Conservation (phyloP, 1,140 invertebrate genomes). For the Maniola jurtina region DNA sequence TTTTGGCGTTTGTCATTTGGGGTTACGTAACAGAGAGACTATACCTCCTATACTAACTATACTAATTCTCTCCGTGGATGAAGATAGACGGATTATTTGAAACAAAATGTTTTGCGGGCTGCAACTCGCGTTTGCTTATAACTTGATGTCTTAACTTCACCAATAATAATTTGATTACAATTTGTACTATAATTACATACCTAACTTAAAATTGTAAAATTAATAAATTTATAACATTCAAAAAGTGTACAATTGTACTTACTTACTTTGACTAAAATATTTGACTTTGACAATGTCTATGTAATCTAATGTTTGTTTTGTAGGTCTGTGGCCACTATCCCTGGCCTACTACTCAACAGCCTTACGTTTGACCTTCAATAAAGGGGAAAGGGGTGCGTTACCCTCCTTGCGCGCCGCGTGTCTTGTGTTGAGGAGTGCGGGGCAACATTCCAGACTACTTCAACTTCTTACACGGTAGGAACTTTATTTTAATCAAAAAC, state of each 20-base stretch:
- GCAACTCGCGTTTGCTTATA: background rate
- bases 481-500: background rate
- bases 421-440: conserved; percentile 80
- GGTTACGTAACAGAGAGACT: too few species aligned
- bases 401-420: conserved; percentile 33
- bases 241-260: too few species aligned
- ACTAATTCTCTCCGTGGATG: too few species aligned
- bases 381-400: conserved; percentile 43
- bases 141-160: background rate
- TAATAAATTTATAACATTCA: too few species aligned
- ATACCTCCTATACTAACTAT: too few species aligned
- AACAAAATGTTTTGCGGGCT: background rate
- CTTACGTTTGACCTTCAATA: conserved; percentile 66
- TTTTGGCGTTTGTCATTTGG: too few species aligned
- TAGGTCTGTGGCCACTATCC: conserved; percentile 72
- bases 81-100: too few species aligned
- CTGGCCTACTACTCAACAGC: conserved; percentile 81
- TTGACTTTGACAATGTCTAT: too few species aligned
- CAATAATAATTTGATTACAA: too few species aligned
- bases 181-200: too few species aligned
- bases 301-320: background rate
- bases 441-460: conserved; percentile 82
- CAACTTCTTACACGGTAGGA: conserved; percentile 81
- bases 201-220: too few species aligned
- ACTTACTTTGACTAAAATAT: too few species aligned